Evolutionary conservation across 2,888 invertebrate genomes (phyloP).

Genomic region (Melolontha melolontha): DNA sequence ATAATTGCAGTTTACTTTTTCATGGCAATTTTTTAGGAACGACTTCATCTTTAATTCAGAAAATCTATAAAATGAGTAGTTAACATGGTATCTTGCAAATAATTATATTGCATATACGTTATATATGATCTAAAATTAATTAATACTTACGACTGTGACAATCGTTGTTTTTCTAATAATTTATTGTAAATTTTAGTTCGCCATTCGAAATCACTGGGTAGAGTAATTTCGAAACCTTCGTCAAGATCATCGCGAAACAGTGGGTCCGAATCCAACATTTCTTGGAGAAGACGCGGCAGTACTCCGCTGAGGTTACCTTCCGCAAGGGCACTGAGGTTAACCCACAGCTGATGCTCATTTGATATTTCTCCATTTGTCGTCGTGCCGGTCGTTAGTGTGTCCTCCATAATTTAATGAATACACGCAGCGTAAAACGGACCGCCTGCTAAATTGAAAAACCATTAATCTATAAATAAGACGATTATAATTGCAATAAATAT

Average conservation of each 20-base stretch:
- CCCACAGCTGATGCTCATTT: conserved; percentile 66
- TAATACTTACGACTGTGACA: conserved; percentile 59
- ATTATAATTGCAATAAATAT: conserved; percentile 1
- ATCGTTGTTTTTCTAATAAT: conserved; percentile 75
- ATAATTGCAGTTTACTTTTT: too few species aligned
- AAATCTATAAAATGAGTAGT: too few species aligned
- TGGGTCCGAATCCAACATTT: conserved; percentile 68
- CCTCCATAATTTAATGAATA: conserved; percentile 36
- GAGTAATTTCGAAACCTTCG: conserved; percentile 66
- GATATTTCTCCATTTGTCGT: conserved; percentile 49
- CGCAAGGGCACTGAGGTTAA: conserved; percentile 69
- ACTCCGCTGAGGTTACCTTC: conserved; percentile 74
- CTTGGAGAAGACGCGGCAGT: conserved; percentile 75
- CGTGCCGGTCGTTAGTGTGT: conserved; percentile 43
- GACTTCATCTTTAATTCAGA: too few species aligned
- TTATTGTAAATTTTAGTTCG: conserved; percentile 76
- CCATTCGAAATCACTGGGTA: conserved; percentile 79
- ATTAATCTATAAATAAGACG: conserved; percentile 32
- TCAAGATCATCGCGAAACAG: conserved; percentile 49
- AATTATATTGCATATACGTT: too few species aligned
- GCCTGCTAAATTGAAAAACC: conserved; percentile 25
- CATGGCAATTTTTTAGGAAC: too few species aligned
- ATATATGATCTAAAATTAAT: neutral
- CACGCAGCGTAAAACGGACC: conserved; percentile 19
- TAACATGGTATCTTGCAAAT: too few species aligned